A percentile compares a stretch with the other conserved stretches of the same genome.
phyloP scores from a whole-genome alignment of 2,888 invertebrate species.

The Cataglyphis cursor region DNA sequence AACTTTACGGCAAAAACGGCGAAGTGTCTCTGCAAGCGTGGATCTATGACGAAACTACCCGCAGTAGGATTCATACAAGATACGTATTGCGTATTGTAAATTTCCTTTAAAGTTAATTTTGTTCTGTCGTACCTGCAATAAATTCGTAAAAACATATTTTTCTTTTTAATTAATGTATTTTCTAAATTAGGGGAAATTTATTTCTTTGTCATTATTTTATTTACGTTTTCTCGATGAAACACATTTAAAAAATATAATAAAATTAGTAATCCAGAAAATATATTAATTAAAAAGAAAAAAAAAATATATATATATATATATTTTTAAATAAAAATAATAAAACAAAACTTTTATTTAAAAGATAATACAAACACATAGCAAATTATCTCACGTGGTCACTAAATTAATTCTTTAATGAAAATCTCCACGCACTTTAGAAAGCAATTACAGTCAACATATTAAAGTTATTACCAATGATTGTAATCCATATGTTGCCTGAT shows the following conservation, averaged over 20 bases:
- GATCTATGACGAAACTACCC: conserved; percentile 97
- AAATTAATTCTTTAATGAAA: neutral
- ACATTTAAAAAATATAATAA: neutral
- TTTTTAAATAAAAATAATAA: neutral
- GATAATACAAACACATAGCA: neutral
- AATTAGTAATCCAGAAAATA: conserved; percentile 16
- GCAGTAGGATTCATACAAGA: conserved; percentile 99
- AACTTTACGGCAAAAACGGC: conserved; percentile 92
- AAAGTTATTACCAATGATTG: conserved; percentile 92
- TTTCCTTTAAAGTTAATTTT: conserved; percentile 95
- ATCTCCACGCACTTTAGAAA: neutral
- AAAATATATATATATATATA: neutral
- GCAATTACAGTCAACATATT: neutral
- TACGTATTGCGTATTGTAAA: conserved; percentile 97
- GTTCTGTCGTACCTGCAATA: conserved; percentile 93
- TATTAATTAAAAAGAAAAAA: neutral
- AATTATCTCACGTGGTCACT: neutral
- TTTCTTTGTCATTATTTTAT: neutral
- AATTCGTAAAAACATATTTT: neutral
- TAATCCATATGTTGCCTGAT: conserved; percentile 98
- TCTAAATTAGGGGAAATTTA: neutral
- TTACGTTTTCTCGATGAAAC: neutral
- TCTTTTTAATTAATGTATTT: too few species aligned
- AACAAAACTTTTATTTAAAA: neutral
- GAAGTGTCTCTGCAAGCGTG: conserved; percentile 95